Percentiles rank a stretch among this genome's conserved stretches.
Conservation (phyloP, 2,113 vertebrate species). For the Lepisosteus oculatus region DNA sequence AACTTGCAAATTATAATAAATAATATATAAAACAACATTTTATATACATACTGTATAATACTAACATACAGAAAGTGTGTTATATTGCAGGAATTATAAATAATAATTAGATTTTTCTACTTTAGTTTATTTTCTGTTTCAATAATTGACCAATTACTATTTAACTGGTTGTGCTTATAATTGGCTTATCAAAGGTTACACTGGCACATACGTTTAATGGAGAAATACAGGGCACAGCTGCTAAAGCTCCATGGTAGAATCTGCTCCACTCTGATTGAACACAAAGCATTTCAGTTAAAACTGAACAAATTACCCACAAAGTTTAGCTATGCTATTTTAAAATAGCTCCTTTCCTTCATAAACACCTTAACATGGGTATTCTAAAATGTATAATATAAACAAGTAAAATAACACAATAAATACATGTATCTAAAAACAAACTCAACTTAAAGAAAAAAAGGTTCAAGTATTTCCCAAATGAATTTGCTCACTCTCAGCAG, state of each 20-base stretch:
- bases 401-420: conserved; percentile 39
- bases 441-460: conserved; percentile 32
- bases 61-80: conserved; percentile 19
- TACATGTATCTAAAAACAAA: conserved; percentile 14
- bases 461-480: conserved; percentile 68
- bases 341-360: conserved; percentile 13
- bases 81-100: conserved; percentile 40
- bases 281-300: conserved; percentile 36
- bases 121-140: conserved; percentile 32
- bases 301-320: conserved; percentile 20
- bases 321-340: neutral
- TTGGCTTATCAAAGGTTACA: conserved; percentile 49
- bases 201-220: conserved; percentile 43
- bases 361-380: neutral
- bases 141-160: conserved; percentile 43
- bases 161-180: conserved; percentile 45
- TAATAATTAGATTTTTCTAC: conserved; percentile 39
- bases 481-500: conserved; percentile 38
- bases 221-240: conserved; percentile 35
- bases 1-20: conserved; percentile 15
- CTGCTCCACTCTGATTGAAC: conserved; percentile 22
- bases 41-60: conserved; percentile 37
- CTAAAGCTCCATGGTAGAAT: conserved; percentile 24
- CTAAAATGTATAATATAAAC: conserved; percentile 18
- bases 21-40: conserved; percentile 23